These are phyloP conservation scores for Tokudaia tokunoshimensis DNA, from an alignment of 2,797 vertebrate genomes.

Conservation along the genomic window DNA sequence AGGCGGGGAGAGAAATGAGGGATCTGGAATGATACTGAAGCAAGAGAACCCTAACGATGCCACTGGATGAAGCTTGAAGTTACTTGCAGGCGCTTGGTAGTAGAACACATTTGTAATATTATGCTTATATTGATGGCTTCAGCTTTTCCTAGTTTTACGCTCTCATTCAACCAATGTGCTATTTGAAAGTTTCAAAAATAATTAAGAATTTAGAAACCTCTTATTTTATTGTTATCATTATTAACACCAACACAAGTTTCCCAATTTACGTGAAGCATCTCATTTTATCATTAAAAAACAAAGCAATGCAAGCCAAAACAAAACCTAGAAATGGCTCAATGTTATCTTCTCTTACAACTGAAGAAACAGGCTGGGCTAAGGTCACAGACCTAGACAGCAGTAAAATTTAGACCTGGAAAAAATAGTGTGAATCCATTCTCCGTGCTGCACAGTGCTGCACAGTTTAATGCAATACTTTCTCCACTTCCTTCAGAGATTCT, in stretches of 20 bases:
- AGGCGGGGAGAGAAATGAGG: not conserved
- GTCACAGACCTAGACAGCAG: not conserved
- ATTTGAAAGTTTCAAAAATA: slow-evolving; percentile 11
- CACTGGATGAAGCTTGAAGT: slow-evolving; percentile 32
- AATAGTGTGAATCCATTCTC: not conserved
- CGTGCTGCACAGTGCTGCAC: accelerated
- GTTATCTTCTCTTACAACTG: not conserved
- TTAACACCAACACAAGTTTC: not conserved
- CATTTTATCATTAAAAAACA: not conserved
- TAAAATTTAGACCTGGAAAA: not conserved
- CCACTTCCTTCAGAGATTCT: not conserved
- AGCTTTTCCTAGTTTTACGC: not conserved
- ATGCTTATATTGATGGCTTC: not conserved
- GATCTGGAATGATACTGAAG: not conserved
- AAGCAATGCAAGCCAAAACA: not conserved
- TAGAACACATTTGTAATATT: not conserved
- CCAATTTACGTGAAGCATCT: not conserved
- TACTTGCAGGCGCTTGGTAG: slow-evolving; percentile 19
- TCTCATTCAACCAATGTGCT: not conserved
- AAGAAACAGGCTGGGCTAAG: not conserved
- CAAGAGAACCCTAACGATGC: not conserved
- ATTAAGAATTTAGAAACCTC: not conserved
- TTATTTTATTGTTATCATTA: not conserved
- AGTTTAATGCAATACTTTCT: not conserved
- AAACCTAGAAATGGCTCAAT: not conserved